Evolutionary conservation across 2,113 vertebrate species (phyloP).

Genomic region (Rhabdornis inornatus): DNA sequence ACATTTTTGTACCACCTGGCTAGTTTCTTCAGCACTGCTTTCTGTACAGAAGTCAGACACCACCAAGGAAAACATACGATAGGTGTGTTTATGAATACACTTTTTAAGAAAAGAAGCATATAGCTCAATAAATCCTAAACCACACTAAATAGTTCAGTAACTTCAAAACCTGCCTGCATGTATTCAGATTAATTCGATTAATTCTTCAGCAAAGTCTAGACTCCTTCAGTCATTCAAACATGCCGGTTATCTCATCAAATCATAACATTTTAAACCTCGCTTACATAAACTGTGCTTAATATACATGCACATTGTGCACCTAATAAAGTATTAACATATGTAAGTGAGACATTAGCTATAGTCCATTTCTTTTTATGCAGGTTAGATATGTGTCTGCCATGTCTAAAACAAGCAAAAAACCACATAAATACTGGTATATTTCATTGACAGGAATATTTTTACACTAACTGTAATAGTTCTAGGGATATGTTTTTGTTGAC

Average conservation of each 20-base stretch:
- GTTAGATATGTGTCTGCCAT: neutral
- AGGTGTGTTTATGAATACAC: conserved; percentile 10
- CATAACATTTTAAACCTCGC: neutral
- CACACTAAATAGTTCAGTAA: neutral
- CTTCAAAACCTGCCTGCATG: neutral
- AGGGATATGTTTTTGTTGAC: neutral
- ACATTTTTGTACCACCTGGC: neutral
- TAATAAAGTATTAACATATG: neutral
- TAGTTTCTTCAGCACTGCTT: neutral
- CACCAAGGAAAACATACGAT: neutral
- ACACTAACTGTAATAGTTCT: neutral
- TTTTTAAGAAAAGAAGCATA: neutral
- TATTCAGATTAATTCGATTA: neutral
- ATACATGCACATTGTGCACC: neutral
- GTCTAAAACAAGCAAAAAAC: neutral
- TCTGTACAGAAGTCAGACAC: conserved; percentile 42
- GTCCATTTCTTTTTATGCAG: neutral
- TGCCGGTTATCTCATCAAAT: conserved; percentile 29
- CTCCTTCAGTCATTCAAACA: conserved; percentile 12
- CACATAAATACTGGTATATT: neutral
- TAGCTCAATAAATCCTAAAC: conserved; percentile 22
- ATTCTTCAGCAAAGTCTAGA: neutral
- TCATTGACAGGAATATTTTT: neutral
- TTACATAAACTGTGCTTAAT: neutral
- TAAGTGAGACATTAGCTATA: neutral